phyloP scores from a whole-genome alignment of 2,888 invertebrate genomes.

The Caenorhabditis sp. region DNA sequence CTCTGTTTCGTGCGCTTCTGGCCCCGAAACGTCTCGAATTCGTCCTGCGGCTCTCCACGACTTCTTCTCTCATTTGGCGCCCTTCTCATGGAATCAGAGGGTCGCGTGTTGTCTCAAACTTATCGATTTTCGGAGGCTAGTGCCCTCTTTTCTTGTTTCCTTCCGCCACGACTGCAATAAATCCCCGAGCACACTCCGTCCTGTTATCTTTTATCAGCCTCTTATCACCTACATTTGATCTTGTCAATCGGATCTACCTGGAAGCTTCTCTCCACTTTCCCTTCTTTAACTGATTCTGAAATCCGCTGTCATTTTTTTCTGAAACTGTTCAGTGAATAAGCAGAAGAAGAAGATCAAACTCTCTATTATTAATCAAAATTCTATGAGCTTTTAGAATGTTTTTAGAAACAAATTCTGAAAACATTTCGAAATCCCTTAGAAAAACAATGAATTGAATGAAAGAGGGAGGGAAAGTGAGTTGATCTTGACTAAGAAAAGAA shows the following conservation, averaged over 20 bases:
- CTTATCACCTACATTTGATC: slow-evolving; percentile 44
- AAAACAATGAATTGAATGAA: background rate
- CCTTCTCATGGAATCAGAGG: background rate
- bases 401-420: background rate
- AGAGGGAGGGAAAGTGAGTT: slow-evolving; percentile 1
- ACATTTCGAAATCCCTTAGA: background rate
- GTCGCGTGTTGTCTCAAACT: slow-evolving; percentile 6
- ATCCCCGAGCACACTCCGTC: background rate
- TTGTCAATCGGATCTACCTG: slow-evolving; percentile 20
- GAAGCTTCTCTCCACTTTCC: too few species aligned
- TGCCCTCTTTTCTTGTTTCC: slow-evolving; percentile 1
- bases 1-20: background rate
- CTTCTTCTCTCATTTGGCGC: background rate
- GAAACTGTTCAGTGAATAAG: too few species aligned
- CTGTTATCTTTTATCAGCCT: slow-evolving; percentile 4
- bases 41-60: background rate
- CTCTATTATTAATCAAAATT: too few species aligned
- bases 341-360: background rate
- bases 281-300: too few species aligned
- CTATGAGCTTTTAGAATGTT: too few species aligned
- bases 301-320: too few species aligned
- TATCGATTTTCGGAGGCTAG: slow-evolving; percentile 36
- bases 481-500: slow-evolving; percentile 4
- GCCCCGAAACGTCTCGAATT: background rate
- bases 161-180: slow-evolving; percentile 22